Percentiles rank a stretch among this genome's conserved stretches.
Conservation (phyloP, 2,113 vertebrate species). For the Alces alces region DNA sequence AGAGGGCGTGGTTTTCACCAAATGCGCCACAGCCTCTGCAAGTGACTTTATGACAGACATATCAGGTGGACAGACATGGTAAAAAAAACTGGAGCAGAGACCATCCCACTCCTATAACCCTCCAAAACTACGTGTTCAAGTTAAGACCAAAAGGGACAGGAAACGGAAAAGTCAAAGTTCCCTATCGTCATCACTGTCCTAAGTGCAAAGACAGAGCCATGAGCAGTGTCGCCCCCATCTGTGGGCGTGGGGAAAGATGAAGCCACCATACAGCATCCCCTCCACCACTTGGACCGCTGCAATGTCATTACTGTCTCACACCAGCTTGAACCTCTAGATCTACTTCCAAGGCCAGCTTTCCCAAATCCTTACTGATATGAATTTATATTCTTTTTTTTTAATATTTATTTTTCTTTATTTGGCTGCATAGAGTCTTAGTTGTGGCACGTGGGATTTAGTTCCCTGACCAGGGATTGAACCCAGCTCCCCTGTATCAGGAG, state of each 20-base stretch:
- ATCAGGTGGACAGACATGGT: not conserved
- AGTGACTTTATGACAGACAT: not conserved
- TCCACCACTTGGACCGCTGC: not conserved
- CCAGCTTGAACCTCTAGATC: not conserved
- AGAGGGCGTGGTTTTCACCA: not conserved
- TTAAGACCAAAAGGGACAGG: not conserved
- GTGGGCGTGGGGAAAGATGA: not conserved
- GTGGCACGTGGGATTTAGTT: not conserved
- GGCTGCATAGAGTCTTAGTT: not conserved
- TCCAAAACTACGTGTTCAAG: not conserved
- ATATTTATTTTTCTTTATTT: not conserved
- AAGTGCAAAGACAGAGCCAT: not conserved
- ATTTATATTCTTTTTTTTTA: not conserved
- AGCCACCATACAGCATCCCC: not conserved
- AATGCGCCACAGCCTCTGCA: not conserved
- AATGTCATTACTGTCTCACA: too few species aligned
- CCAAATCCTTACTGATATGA: not conserved
- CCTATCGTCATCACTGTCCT: not conserved
- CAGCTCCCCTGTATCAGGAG: not conserved
- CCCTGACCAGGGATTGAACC: not conserved
- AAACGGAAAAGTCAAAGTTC: not conserved
- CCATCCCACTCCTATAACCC: not conserved
- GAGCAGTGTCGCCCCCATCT: too few species aligned
- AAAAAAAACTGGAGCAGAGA: not conserved
- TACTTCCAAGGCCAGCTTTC: too few species aligned